These are phyloP conservation scores for Vanessa tameamea DNA, from an alignment of 1,140 invertebrate genomes.

Conservation along the genomic window DNA sequence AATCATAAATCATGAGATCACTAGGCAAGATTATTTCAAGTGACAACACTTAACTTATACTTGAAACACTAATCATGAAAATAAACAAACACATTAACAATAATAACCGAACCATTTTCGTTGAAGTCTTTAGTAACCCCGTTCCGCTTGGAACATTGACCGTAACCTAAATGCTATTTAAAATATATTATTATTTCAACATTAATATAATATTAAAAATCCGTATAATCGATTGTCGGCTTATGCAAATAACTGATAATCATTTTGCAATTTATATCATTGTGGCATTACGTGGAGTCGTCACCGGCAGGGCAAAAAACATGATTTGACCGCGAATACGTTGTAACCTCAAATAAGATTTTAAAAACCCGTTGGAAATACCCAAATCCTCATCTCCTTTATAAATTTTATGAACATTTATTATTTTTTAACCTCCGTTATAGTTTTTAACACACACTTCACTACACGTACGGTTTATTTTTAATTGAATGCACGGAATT, in stretches of 20 bases:
- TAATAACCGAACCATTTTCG: conserved; percentile 33
- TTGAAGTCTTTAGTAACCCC: conserved; percentile 65
- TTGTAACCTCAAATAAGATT: conserved; percentile 55
- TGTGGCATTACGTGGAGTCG: conserved; percentile 46
- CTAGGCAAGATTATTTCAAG: not conserved
- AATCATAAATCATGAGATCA: not conserved
- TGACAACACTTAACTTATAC: not conserved
- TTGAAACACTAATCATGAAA: not conserved
- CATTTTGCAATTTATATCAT: conserved; percentile 66
- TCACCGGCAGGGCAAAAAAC: conserved; percentile 49
- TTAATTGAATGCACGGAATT: conserved; percentile 58
- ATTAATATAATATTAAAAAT: conserved; percentile 1
- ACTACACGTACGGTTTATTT: conserved; percentile 69
- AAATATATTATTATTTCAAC: conserved; percentile 6
- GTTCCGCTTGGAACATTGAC: conserved; percentile 53
- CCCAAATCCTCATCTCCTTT: conserved; percentile 52
- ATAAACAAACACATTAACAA: not conserved
- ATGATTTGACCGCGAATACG: conserved; percentile 49
- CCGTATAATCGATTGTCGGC: conserved; percentile 24
- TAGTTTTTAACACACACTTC: conserved; percentile 56
- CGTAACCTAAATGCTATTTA: conserved; percentile 47
- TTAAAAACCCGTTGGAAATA: conserved; percentile 57
- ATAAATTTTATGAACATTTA: conserved; percentile 11
- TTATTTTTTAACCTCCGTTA: conserved; percentile 45
- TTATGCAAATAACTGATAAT: conserved; percentile 57